Percentiles rank a stretch among this genome's conserved stretches.
phyloP scores from a whole-genome alignment of 2,113 vertebrate genomes.

The Dromiciops gliroides region DNA sequence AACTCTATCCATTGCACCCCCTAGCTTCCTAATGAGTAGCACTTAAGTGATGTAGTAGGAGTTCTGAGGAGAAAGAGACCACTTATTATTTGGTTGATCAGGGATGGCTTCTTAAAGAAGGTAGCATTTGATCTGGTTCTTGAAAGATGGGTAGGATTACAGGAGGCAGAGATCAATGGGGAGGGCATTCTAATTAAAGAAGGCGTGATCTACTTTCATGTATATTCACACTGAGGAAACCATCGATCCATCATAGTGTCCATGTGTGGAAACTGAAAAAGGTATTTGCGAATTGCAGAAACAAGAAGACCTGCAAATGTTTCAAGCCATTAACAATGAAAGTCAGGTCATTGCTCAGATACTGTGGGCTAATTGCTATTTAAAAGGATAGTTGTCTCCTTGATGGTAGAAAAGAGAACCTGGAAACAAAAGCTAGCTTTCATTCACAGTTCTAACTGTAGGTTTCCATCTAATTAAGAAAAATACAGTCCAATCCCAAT shows the following conservation, averaged over 20 bases:
- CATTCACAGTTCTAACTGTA: constrained; percentile 8
- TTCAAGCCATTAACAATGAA: constrained; percentile 20
- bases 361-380: not conserved
- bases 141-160: not conserved
- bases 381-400: not conserved
- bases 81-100: not conserved
- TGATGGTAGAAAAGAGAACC: constrained; percentile 14
- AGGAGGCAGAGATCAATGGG: not conserved
- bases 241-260: not conserved
- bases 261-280: not conserved
- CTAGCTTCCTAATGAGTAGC: not conserved
- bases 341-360: not conserved
- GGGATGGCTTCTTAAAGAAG: not conserved
- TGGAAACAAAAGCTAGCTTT: not conserved
- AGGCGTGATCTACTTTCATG: not conserved
- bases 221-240: not conserved
- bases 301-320: not conserved
- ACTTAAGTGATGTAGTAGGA: not conserved
- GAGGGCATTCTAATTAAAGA: not conserved
- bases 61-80: not conserved
- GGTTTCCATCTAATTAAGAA: constrained; percentile 3
- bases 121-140: not conserved
- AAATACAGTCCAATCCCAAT: constrained; percentile 10
- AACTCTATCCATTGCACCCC: not conserved
- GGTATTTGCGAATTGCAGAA: not conserved